Evolutionary conservation across 2,888 invertebrate species (phyloP).

Genomic region (Pandemis cinnamomeana): DNA sequence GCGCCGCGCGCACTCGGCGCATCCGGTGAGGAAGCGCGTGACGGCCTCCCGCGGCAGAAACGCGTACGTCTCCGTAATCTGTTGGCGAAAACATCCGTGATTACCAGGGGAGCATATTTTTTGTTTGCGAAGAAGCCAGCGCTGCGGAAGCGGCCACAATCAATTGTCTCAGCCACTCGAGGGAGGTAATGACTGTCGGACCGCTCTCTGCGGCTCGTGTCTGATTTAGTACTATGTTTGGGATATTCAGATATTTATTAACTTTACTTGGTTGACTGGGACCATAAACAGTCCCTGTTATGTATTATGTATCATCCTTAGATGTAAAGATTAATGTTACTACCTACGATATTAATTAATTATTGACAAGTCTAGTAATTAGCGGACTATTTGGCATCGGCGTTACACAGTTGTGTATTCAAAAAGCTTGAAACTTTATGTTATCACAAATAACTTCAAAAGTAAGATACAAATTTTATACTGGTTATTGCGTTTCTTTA

Average conservation of each 20-base stretch:
- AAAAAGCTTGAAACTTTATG: no score
- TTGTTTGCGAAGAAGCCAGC: constrained; percentile 31
- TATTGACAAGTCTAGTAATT: no score
- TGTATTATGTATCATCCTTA: no score
- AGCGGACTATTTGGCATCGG: no score
- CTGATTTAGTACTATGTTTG: neutral
- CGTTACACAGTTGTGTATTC: no score
- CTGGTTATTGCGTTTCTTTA: no score
- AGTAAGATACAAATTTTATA: no score
- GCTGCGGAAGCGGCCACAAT: constrained; percentile 29
- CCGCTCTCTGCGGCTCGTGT: neutral
- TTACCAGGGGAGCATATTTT: constrained; percentile 45
- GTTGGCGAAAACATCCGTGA: constrained; percentile 72
- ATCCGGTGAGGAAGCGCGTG: constrained; percentile 97
- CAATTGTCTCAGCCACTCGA: constrained; percentile 26
- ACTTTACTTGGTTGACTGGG: neutral
- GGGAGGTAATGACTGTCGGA: constrained; percentile 17
- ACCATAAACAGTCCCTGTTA: neutral
- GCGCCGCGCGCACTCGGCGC: constrained; percentile 95
- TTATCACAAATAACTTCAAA: no score
- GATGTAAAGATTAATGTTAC: no score
- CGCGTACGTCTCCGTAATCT: constrained; percentile 98
- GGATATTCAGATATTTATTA: constrained; percentile 1
- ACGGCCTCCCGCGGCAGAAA: constrained; percentile 98
- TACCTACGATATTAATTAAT: no score